Evolutionary conservation across 2,888 invertebrate species (phyloP).

Genomic region (Pammene aurita): DNA sequence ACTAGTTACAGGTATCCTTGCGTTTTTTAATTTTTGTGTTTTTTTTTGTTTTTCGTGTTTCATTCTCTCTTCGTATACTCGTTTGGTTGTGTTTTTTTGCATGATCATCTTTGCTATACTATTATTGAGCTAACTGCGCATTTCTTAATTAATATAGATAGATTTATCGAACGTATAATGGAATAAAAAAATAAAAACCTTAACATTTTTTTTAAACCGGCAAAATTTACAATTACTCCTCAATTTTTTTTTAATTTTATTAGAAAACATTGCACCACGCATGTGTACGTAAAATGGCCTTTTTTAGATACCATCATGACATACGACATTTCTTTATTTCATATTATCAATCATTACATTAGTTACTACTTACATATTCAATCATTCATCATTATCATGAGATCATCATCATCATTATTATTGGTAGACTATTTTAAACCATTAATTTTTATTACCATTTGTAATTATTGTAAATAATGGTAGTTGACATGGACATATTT

Average conservation of each 20-base stretch:
- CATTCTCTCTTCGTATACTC: not conserved
- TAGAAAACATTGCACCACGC: constrained; percentile 25
- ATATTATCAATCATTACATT: no score
- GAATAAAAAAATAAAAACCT: not conserved
- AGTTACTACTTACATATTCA: not conserved
- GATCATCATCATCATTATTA: not conserved
- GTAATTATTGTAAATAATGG: constrained; percentile 1
- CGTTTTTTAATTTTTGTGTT: not conserved
- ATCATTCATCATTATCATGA: not conserved
- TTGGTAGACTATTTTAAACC: no score
- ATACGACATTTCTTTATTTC: not conserved
- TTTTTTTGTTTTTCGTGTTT: not conserved
- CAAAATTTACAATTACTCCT: no score
- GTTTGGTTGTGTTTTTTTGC: not conserved
- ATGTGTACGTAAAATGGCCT: constrained; percentile 21
- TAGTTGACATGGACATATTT: not conserved
- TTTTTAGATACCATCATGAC: constrained; percentile 3
- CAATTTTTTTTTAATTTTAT: no score
- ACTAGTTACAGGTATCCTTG: no score
- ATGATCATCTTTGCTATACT: not conserved
- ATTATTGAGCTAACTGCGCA: not conserved
- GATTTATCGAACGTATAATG: not conserved
- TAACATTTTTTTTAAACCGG: no score
- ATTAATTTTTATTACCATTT: no score
- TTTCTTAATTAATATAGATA: no score